A percentile compares a stretch with the other conserved stretches of the same genome.
Conservation (phyloP, 2,113 vertebrate genomes). For the Aepyceros melampus region DNA sequence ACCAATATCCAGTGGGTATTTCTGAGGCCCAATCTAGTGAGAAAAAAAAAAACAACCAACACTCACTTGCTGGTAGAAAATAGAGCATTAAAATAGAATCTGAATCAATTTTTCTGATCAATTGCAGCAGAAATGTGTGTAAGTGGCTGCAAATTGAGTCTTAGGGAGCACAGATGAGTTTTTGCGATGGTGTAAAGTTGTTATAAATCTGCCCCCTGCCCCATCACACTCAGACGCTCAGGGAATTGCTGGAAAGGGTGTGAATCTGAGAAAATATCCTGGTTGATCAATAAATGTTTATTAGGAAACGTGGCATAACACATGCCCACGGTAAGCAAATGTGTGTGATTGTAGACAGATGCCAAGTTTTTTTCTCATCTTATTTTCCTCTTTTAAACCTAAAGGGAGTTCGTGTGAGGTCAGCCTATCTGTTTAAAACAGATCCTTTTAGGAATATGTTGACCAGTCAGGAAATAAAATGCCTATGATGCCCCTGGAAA, state of each 20-base stretch:
- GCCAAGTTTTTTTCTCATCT: constrained; percentile 19
- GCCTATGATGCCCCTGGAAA: constrained; percentile 54
- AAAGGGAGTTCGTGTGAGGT: constrained; percentile 59
- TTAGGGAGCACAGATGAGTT: background rate
- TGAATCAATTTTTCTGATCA: constrained; percentile 53
- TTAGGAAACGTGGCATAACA: constrained; percentile 38
- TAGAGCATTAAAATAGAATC: constrained; percentile 9
- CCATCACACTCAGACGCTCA: background rate
- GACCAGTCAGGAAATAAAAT: constrained; percentile 54
- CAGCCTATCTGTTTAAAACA: constrained; percentile 52
- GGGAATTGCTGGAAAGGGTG: background rate
- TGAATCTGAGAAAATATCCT: constrained; percentile 17
- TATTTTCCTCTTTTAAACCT: constrained; percentile 44
- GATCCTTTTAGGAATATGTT: constrained; percentile 46
- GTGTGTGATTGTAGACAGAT: background rate
- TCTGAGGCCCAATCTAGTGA: background rate
- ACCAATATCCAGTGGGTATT: background rate
- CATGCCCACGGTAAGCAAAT: background rate
- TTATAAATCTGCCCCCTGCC: background rate
- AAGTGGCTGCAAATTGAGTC: background rate
- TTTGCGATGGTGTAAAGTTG: rapidly evolving
- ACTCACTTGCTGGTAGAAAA: background rate
- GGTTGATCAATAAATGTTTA: background rate
- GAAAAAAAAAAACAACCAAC: background rate
- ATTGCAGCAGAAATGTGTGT: background rate